Percentiles rank a stretch among this genome's conserved stretches.
These are phyloP conservation scores for Acanthopagrus latus DNA, from an alignment of 2,797 vertebrate genomes.

Conservation along the genomic window DNA sequence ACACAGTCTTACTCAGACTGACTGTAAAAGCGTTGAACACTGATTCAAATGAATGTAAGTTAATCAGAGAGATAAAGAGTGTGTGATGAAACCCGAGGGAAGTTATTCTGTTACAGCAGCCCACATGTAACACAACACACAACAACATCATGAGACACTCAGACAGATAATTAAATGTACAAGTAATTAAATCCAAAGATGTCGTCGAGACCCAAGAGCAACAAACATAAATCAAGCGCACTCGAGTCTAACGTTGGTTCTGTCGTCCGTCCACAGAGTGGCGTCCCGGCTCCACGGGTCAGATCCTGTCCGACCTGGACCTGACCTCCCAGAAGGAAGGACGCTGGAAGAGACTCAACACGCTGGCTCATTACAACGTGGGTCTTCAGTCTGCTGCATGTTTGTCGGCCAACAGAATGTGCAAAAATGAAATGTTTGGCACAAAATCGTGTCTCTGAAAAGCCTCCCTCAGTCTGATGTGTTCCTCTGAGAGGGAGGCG, in stretches of 20 bases:
- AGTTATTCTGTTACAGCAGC: neutral
- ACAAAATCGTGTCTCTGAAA: neutral
- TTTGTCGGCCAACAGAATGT: neutral
- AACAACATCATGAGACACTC: neutral
- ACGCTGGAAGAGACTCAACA: slow-evolving; percentile 95
- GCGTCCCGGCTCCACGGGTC: slow-evolving; percentile 97
- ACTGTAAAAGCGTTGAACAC: neutral
- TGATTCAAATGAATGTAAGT: neutral
- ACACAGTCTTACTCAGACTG: neutral
- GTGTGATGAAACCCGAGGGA: neutral
- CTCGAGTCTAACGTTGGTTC: neutral
- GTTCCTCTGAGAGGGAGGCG: no score
- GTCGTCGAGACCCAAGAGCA: neutral
- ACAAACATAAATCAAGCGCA: neutral
- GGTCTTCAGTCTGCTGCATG: slow-evolving; percentile 63
- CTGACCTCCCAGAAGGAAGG: slow-evolving; percentile 96
- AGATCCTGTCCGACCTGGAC: slow-evolving; percentile 97
- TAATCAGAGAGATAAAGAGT: neutral
- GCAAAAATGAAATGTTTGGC: neutral
- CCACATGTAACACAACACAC: no score
- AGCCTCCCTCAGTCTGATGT: no score
- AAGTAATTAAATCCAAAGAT: neutral
- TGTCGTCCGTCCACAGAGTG: slow-evolving; percentile 86
- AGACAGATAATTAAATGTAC: neutral
- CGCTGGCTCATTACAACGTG: slow-evolving; percentile 97